These are phyloP conservation scores for Papilio polyxenes DNA, from an alignment of 1,140 invertebrate species.

Conservation along the genomic window DNA sequence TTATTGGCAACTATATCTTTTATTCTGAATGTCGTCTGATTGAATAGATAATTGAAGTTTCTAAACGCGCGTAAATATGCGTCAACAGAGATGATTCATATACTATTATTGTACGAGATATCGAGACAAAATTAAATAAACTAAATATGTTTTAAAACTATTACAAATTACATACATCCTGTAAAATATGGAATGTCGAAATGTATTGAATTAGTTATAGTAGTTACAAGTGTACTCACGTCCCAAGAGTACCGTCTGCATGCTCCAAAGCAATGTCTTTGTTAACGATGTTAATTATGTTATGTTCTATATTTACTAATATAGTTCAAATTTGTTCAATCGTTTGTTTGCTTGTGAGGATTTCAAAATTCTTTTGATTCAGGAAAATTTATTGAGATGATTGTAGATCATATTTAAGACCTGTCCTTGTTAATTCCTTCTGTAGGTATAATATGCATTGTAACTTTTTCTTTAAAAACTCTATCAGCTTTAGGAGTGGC, in stretches of 20 bases:
- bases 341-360: too few species aligned
- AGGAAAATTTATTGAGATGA: too few species aligned
- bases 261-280: slow-evolving; percentile 24
- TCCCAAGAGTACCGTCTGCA: slow-evolving; percentile 1
- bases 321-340: not conserved
- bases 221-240: slow-evolving; percentile 6
- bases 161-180: not conserved
- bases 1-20: not conserved
- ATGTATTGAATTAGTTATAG: not conserved
- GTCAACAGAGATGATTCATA: not conserved
- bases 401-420: too few species aligned
- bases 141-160: not conserved
- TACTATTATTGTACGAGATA: not conserved
- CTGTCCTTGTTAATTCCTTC: too few species aligned
- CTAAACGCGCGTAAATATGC: not conserved
- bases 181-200: not conserved
- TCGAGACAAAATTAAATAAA: not conserved
- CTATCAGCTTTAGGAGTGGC: too few species aligned
- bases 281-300: slow-evolving; percentile 19
- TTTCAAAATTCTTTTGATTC: too few species aligned
- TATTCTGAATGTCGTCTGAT: not conserved
- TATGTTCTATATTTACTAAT: not conserved
- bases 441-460: too few species aligned
- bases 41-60: not conserved
- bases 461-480: too few species aligned